Base-by-base conservation (phyloP, 2,797 vertebrate genomes). In the Todus mexicanus region DNA sequence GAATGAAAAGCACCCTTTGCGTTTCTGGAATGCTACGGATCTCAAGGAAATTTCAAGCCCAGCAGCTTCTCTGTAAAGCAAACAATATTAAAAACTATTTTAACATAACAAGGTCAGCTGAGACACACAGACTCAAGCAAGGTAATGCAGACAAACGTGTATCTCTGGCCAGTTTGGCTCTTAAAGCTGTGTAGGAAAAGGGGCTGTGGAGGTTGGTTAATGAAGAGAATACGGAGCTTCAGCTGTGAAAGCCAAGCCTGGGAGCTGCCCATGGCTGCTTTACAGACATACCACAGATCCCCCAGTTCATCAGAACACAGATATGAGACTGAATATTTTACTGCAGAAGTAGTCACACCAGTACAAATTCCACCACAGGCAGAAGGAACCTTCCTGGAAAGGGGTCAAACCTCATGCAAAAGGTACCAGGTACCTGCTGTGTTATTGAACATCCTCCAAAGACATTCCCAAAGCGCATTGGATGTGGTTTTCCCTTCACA, bases 261-360 rank as follows among this genome's bases (percentile, higher is more conserved):
- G 65, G 43, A 73, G 56, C 89, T 88, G 76, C 72, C 74, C 38
- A 2, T 1, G 66, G 87, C 35, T 65, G 45, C 68, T 45, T 40
- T 35, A 33, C n/a, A 76, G n/a, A 35, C 43, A 7, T 10, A 29
- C 5, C 72, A 54, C 82, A 57, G 57, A 68, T 1, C 40, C 84
- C 75, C n/a, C 79, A 7, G n/a, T 15, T 65, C 68, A 45, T 61
- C 80, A 45, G 57, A 45, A 33, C 23, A 18, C 37, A 7, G 2
- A 6, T 0, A 5, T 0, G n/a, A 74, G 43, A 35, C 60, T 10
- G 29, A 37, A n/a, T 25, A 11, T 8, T 16, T 12, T 0, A 13
- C 38, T 25, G 9, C 74, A 47, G 2, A 2, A 48, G 50, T 1
- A 23, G 15, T 10, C 47, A 45, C 54, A 66, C 9, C n/a, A 20